Evolutionary conservation across 2,797 vertebrate genomes (phyloP).

Genomic region (Sparus aurata): DNA sequence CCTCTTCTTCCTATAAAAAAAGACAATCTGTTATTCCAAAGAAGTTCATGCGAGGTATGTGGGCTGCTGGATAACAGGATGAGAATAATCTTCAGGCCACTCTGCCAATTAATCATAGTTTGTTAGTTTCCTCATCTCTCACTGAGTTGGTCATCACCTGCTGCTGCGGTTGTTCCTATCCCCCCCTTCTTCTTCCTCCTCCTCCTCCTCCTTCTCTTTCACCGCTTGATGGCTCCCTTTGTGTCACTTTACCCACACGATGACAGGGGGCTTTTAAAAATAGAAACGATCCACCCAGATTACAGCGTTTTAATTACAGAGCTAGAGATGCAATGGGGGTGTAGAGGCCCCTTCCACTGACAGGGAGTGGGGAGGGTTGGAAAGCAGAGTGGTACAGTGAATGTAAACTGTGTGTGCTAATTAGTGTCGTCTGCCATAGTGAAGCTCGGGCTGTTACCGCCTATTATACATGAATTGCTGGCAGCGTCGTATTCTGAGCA

Average conservation of each 20-base stretch:
- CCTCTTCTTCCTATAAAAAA: slow-evolving; percentile 10
- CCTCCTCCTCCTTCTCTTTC: slow-evolving; percentile 48
- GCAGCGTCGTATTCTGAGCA: slow-evolving; percentile 8
- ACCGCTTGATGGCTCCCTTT: slow-evolving; percentile 65
- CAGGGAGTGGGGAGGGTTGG: slow-evolving; percentile 57
- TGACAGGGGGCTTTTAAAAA: slow-evolving; percentile 83
- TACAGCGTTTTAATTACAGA: slow-evolving; percentile 88
- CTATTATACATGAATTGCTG: slow-evolving; percentile 54
- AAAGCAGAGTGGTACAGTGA: slow-evolving; percentile 53
- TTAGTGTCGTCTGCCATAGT: slow-evolving; percentile 64
- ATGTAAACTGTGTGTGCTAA: slow-evolving; percentile 75
- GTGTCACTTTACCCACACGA: slow-evolving; percentile 76
- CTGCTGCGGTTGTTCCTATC: slow-evolving; percentile 49
- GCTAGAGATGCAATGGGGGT: slow-evolving; percentile 74
- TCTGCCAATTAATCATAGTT: slow-evolving; percentile 65
- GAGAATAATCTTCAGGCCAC: slow-evolving; percentile 46
- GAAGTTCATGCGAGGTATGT: slow-evolving; percentile 37
- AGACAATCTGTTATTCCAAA: slow-evolving; percentile 27
- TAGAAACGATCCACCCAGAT: slow-evolving; percentile 84
- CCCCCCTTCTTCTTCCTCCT: slow-evolving; percentile 2
- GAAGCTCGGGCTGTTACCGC: slow-evolving; percentile 40
- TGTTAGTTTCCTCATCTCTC: slow-evolving; percentile 59
- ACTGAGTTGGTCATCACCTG: slow-evolving; percentile 70
- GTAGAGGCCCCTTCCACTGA: slow-evolving; percentile 67
- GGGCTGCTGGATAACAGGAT: slow-evolving; percentile 35